Evolutionary conservation across 2,888 invertebrate genomes (phyloP).

Genomic region (Cataglyphis livida): DNA sequence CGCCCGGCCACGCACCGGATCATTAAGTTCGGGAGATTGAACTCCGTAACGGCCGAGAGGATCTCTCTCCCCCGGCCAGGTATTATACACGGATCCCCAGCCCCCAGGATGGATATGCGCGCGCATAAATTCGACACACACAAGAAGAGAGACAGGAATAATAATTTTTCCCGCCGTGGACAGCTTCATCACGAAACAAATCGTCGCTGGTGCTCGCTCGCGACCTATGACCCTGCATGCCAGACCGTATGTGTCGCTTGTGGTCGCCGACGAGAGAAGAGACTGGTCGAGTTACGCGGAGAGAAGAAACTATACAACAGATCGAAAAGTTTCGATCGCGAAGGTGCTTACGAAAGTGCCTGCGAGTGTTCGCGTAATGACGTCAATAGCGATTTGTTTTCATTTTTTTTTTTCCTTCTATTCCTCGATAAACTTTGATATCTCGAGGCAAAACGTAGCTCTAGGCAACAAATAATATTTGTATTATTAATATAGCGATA

Average conservation of each 20-base stretch:
- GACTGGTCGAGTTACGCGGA: constrained; percentile 61
- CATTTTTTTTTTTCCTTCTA: background rate
- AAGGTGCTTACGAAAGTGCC: background rate
- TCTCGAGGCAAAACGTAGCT: background rate
- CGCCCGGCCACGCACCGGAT: constrained; percentile 37
- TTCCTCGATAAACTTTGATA: background rate
- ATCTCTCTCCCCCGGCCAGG: background rate
- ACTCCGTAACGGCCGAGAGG: constrained; percentile 7
- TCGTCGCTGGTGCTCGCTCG: background rate
- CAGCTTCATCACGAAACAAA: constrained; percentile 29
- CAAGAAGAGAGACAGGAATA: background rate
- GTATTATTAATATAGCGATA: background rate
- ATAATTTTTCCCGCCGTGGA: constrained; percentile 7
- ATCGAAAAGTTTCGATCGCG: background rate
- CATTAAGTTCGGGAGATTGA: constrained; percentile 54
- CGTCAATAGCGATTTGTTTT: background rate
- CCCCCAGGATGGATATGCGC: constrained; percentile 1
- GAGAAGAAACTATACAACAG: background rate
- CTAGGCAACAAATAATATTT: background rate
- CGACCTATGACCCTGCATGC: background rate
- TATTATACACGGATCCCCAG: constrained; percentile 19
- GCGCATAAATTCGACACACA: background rate
- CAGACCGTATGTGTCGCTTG: constrained; percentile 39
- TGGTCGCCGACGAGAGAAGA: constrained; percentile 42
- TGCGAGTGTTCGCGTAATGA: background rate